phyloP scores from a whole-genome alignment of 2,888 invertebrate genomes.

The Balanococcus diminutus region DNA sequence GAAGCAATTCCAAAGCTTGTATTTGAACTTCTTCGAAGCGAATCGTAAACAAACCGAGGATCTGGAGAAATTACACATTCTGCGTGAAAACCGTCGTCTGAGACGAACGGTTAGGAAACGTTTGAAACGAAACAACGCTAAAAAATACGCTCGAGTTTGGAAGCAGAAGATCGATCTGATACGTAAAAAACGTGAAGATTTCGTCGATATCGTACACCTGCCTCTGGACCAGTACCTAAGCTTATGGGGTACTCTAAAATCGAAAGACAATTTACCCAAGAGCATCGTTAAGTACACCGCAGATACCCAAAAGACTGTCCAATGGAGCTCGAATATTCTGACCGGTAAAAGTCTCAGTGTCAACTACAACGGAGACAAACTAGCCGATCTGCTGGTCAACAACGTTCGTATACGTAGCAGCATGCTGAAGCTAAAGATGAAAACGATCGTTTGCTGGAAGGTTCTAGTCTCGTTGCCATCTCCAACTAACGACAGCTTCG shows the following conservation, averaged over 20 bases:
- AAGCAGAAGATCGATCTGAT: neutral
- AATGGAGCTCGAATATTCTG: conserved; percentile 30
- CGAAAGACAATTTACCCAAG: neutral
- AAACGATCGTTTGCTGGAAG: conserved; percentile 19
- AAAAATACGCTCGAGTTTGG: conserved; percentile 32
- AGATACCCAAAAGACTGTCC: neutral
- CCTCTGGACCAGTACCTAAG: conserved; percentile 24
- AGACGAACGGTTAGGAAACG: neutral
- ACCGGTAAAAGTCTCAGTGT: neutral
- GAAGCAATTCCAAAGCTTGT: conserved; percentile 16
- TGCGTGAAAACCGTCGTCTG: neutral
- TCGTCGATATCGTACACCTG: conserved; percentile 35
- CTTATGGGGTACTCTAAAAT: conserved; percentile 9
- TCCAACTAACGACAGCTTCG: neutral
- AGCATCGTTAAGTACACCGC: conserved; percentile 7
- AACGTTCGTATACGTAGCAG: neutral
- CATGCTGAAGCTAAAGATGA: neutral
- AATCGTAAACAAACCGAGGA: neutral
- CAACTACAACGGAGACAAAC: neutral
- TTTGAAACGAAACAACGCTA: conserved; percentile 36
- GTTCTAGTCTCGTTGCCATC: conserved; percentile 1
- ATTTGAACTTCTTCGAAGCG: conserved; percentile 16
- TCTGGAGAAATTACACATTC: neutral
- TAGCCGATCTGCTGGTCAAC: neutral
- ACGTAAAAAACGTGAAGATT: conserved; percentile 28